Conservation (phyloP, 2,888 invertebrate genomes). For the Mechanitis mazaeus region DNA sequence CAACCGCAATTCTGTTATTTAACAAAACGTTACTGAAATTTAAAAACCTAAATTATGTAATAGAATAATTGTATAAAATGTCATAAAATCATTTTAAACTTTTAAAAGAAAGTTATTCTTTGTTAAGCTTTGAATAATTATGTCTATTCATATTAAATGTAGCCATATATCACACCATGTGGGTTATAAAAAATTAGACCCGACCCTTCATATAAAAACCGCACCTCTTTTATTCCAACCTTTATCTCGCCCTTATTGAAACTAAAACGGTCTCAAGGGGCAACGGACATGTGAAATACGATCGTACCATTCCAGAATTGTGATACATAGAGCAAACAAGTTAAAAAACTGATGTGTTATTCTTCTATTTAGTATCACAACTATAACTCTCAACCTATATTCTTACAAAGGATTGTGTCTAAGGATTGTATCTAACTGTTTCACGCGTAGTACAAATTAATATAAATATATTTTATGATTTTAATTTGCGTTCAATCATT, state of each 20-base stretch:
- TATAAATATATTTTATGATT: no score
- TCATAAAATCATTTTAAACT: background rate
- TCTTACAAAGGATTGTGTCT: no score
- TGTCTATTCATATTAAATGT: background rate
- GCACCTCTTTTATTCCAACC: conserved; percentile 17
- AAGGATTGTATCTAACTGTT: no score
- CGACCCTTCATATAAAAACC: conserved; percentile 19
- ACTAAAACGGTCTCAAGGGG: conserved; percentile 23
- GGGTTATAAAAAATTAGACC: conserved; percentile 22
- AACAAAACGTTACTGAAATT: no score
- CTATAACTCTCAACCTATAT: background rate
- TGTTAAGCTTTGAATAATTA: background rate
- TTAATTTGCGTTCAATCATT: no score
- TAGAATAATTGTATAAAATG: background rate
- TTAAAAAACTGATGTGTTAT: background rate
- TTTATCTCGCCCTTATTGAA: conserved; percentile 27
- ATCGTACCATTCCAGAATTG: conserved; percentile 2
- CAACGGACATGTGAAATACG: conserved; percentile 23
- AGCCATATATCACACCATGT: conserved; percentile 8
- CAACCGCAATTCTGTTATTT: no score
- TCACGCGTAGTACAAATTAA: no score
- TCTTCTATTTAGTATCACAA: background rate
- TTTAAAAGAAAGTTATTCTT: background rate
- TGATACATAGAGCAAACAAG: background rate
- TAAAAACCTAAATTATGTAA: background rate